These are phyloP conservation scores for Brachypodius melanocephalos DNA, from an alignment of 2,113 vertebrate genomes.

Conservation along the genomic window DNA sequence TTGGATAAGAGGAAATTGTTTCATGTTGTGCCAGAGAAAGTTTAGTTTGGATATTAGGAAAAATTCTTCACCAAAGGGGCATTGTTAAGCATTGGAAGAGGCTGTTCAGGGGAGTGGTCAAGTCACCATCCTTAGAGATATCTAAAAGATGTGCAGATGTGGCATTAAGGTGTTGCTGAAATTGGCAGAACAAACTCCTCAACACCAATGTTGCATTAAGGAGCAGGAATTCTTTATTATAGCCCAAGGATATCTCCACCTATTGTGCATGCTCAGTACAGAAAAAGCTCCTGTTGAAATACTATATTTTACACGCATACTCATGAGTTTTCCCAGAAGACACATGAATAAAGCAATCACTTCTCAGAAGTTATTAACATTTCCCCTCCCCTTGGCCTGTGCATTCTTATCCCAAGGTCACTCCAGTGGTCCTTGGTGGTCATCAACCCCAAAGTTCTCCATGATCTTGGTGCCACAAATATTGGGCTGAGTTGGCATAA, in stretches of 20 bases:
- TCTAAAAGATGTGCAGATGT: neutral
- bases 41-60: neutral
- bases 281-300: neutral
- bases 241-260: neutral
- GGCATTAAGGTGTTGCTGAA: neutral
- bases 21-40: neutral
- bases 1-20: neutral
- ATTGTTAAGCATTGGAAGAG: neutral
- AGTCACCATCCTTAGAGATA: neutral
- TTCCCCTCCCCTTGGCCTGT: neutral
- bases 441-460: neutral
- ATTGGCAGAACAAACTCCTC: neutral
- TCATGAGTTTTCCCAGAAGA: neutral
- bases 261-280: rapidly evolving
- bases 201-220: neutral
- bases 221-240: neutral
- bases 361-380: neutral
- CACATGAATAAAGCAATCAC: neutral
- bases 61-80: neutral
- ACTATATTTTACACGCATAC: neutral
- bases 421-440: rapidly evolving
- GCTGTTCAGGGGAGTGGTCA: neutral
- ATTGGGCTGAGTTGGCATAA: neutral
- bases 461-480: neutral
- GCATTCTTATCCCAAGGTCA: rapidly evolving